These are phyloP conservation scores for Dendrophyllia cribrosa DNA, from an alignment of 64 coral and sea anemone genomes.

Conservation along the genomic window DNA sequence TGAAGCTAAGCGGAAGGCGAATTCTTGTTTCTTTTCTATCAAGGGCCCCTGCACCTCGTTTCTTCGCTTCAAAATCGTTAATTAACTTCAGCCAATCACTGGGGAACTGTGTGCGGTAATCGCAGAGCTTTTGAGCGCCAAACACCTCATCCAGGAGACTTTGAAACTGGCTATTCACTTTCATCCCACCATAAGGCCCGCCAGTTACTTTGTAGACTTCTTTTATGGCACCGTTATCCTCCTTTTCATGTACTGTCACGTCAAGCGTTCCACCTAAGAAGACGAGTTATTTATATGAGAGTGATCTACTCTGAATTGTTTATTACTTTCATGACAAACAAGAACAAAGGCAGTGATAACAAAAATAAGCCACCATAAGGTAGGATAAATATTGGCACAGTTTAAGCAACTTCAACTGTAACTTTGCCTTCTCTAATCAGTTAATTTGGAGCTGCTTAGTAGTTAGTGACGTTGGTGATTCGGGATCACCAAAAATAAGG, in stretches of 20 bases:
- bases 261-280: constrained; percentile 46
- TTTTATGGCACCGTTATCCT: constrained; percentile 6
- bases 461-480: no score
- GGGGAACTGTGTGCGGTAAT: constrained; percentile 20
- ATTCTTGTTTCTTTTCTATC: constrained; percentile 39
- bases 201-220: constrained; percentile 52
- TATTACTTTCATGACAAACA: no score
- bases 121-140: constrained; percentile 38
- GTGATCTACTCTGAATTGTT: no score
- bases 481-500: no score
- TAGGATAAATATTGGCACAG: no score
- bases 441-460: no score
- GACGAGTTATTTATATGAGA: neutral
- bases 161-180: constrained; percentile 46
- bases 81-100: constrained; percentile 56
- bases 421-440: no score
- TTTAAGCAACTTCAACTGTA: no score
- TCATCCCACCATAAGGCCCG: constrained; percentile 47
- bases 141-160: constrained; percentile 44
- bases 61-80: constrained; percentile 64
- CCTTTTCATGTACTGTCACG: constrained; percentile 47
- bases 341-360: no score
- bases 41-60: constrained; percentile 39
- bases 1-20: constrained; percentile 53
- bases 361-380: no score